phyloP scores from a whole-genome alignment of 2,797 vertebrate species.

The Balearica regulorum region DNA sequence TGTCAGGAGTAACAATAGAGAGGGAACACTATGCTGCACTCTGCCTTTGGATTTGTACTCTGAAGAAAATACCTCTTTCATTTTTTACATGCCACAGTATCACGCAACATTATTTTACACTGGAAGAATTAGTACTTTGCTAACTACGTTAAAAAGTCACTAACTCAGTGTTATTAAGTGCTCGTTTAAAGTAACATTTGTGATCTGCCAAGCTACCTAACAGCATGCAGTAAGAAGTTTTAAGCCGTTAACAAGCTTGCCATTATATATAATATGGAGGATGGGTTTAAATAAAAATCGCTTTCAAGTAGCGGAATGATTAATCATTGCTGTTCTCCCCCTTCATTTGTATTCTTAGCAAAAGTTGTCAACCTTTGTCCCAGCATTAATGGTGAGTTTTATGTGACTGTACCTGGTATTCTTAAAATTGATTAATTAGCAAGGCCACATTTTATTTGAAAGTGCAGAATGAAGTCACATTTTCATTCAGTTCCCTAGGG shows the following conservation, averaged over 20 bases:
- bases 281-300: conserved; percentile 29
- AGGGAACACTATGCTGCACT: neutral
- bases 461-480: conserved; percentile 1
- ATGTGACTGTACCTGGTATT: conserved; percentile 6
- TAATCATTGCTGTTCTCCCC: conserved; percentile 21
- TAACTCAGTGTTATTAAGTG: conserved; percentile 2
- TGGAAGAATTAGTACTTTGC: neutral
- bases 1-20: neutral
- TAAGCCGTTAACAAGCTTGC: conserved; percentile 10
- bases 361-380: conserved; percentile 38
- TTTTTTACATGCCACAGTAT: neutral
- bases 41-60: neutral
- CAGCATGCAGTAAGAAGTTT: neutral
- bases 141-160: neutral
- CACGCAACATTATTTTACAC: neutral
- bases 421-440: conserved; percentile 51
- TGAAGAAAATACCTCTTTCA: neutral
- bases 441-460: conserved; percentile 35
- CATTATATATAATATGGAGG: neutral
- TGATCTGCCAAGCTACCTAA: conserved; percentile 28
- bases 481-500: conserved; percentile 33
- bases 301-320: neutral
- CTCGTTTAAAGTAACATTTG: conserved; percentile 15
- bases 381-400: conserved; percentile 4
- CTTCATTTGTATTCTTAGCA: neutral